Conservation (phyloP, 2,888 invertebrate species). For the Abrostola tripartita region DNA sequence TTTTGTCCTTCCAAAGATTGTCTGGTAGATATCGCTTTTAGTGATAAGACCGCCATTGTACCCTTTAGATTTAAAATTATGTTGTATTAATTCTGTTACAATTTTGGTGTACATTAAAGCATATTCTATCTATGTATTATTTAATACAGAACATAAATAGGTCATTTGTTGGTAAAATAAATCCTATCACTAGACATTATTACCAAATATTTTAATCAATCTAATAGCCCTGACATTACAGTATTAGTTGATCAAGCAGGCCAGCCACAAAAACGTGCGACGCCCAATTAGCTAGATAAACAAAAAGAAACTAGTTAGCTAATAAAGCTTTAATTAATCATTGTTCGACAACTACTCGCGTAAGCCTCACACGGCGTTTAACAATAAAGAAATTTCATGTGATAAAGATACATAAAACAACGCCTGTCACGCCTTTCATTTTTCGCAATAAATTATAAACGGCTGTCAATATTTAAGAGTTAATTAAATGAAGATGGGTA, state of each 20-base stretch:
- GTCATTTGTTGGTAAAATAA: no score
- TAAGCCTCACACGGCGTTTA: conserved; percentile 3
- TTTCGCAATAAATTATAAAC: conserved; percentile 8
- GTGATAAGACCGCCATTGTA: no score
- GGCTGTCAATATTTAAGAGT: conserved; percentile 1
- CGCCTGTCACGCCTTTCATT: conserved; percentile 2
- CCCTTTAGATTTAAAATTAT: no score
- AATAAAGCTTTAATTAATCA: conserved; percentile 1
- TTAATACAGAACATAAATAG: no score
- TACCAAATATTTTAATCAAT: no score
- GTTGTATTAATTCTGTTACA: no score
- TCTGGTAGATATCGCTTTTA: no score
- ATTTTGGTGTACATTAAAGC: no score
- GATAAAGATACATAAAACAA: conserved; percentile 10
- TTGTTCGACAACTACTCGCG: conserved; percentile 8
- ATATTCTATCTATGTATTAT: no score
- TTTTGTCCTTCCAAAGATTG: no score
- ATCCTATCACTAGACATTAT: no score
- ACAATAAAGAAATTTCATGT: conserved; percentile 9
- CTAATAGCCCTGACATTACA: no score
- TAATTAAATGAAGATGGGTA: not conserved
- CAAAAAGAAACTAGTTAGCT: not conserved
- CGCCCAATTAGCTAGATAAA: not conserved
- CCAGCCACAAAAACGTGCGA: not conserved
- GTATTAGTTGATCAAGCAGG: not conserved